phyloP scores from a whole-genome alignment of 2,797 vertebrate genomes.

The Vultur gryphus region DNA sequence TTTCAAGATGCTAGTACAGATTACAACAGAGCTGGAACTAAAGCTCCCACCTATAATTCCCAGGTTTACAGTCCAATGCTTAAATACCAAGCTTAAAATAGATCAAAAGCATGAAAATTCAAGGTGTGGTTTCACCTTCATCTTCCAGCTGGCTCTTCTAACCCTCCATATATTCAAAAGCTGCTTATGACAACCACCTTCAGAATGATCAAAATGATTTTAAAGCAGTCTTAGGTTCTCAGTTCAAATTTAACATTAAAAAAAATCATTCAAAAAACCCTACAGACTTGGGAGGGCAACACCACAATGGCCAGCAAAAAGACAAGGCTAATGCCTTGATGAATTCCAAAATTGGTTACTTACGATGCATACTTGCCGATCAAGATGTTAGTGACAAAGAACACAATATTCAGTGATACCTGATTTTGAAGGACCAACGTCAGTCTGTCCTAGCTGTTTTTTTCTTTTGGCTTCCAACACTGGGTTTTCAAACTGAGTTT shows the following conservation, averaged over 20 bases:
- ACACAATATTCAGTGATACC: conserved; percentile 40
- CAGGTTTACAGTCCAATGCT: background rate
- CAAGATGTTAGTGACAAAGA: background rate
- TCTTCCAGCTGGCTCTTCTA: background rate
- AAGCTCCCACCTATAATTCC: background rate
- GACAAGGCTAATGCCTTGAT: background rate
- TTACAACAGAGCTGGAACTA: background rate
- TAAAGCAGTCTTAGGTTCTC: background rate
- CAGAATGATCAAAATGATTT: background rate
- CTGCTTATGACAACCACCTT: background rate
- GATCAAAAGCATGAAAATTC: background rate
- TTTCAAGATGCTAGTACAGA: background rate
- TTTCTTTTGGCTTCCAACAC: conserved; percentile 94
- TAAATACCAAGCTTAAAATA: background rate
- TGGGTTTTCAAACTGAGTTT: conserved; percentile 99
- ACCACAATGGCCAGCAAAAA: background rate
- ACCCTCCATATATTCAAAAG: background rate
- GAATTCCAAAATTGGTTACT: background rate
- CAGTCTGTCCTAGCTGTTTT: conserved; percentile 75
- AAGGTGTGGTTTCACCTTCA: background rate
- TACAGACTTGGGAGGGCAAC: background rate
- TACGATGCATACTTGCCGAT: background rate
- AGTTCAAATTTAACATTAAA: background rate
- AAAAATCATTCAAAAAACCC: background rate
- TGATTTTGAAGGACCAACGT: conserved; percentile 66